Conservation (phyloP, 1,140 invertebrate genomes). For the Sitophilus oryzae region DNA sequence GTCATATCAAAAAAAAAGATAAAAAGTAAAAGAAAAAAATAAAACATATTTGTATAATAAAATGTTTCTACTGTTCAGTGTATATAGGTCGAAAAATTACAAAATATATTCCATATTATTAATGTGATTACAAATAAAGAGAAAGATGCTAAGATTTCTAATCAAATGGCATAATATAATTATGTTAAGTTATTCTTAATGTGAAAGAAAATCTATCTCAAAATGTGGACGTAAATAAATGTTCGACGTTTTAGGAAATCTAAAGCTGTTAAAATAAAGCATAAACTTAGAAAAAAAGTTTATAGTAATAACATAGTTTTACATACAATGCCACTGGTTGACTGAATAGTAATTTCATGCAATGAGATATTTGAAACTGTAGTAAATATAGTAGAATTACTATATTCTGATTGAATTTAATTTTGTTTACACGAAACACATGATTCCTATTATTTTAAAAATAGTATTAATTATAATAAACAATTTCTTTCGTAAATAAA, state of each 20-base stretch:
- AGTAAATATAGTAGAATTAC: no score
- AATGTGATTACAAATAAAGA: background rate
- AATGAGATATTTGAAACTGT: no score
- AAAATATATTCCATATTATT: constrained; percentile 4
- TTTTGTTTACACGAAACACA: no score
- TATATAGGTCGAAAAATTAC: constrained; percentile 15
- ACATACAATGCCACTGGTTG: no score
- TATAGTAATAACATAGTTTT: no score
- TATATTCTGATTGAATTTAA: no score
- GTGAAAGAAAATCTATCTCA: background rate
- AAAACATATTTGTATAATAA: constrained; percentile 11
- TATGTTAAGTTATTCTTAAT: background rate
- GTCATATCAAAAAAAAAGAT: constrained; percentile 8
- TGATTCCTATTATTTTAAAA: constrained; percentile 1
- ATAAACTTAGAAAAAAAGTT: no score
- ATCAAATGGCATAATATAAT: background rate
- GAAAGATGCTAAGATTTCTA: no score
- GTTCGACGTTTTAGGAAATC: no score
- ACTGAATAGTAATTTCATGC: no score
- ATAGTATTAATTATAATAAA: background rate
- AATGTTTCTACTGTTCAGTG: constrained; percentile 14
- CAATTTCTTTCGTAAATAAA: background rate
- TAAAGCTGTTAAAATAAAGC: no score
- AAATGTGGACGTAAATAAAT: background rate
- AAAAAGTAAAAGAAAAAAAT: background rate